These are phyloP conservation scores for Tragelaphus strepsiceros DNA, from an alignment of 2,113 vertebrate species.

Conservation along the genomic window DNA sequence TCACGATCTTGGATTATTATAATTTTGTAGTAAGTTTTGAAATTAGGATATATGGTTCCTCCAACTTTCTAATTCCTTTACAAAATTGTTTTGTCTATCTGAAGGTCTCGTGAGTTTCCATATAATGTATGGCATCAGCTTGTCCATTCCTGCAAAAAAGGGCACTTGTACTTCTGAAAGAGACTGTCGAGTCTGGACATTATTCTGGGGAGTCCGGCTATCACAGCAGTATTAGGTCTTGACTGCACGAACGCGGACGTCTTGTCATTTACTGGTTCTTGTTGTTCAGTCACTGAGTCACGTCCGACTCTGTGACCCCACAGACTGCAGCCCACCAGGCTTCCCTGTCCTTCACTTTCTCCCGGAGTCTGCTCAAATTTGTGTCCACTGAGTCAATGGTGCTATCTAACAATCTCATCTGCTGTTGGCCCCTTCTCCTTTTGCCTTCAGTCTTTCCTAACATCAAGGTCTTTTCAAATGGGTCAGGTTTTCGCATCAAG, in stretches of 20 bases:
- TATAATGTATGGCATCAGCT: background rate
- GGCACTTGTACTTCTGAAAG: background rate
- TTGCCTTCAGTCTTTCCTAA: background rate
- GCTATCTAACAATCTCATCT: background rate
- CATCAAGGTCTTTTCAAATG: background rate
- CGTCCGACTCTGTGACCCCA: background rate
- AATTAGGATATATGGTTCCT: background rate
- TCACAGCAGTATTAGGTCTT: background rate
- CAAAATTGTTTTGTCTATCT: background rate
- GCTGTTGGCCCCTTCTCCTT: background rate
- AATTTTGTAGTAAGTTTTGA: background rate
- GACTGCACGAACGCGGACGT: accelerated
- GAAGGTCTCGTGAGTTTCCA: background rate
- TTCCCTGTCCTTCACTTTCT: background rate
- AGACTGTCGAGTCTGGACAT: accelerated
- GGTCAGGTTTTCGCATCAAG: background rate
- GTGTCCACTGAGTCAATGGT: background rate
- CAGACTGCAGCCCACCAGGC: background rate
- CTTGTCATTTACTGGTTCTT: background rate
- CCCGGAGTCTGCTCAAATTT: background rate
- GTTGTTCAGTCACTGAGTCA: background rate
- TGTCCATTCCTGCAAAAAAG: background rate
- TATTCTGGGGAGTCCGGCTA: background rate
- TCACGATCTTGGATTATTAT: background rate
- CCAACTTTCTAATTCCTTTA: background rate